These are phyloP conservation scores for Leucoptera coffeella DNA, from an alignment of 2,888 invertebrate genomes.

Conservation along the genomic window DNA sequence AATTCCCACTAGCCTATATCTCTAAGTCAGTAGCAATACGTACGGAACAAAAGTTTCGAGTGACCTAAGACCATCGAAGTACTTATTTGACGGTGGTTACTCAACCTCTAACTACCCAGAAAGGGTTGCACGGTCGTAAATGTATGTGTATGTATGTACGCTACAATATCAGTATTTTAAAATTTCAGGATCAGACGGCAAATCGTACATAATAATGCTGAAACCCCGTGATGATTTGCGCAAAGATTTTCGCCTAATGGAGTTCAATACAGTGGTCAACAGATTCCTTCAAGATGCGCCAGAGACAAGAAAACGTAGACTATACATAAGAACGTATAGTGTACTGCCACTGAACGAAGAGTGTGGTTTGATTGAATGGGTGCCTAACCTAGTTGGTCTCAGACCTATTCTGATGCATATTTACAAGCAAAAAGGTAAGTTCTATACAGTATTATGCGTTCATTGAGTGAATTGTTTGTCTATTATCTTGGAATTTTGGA, in stretches of 20 bases:
- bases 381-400: conserved; percentile 76
- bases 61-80: too few relatives aligned
- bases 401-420: conserved; percentile 62
- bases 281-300: conserved; percentile 80
- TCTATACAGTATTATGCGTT: too few relatives aligned
- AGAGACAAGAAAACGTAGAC: conserved; percentile 72
- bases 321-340: conserved; percentile 83
- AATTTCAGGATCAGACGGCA: conserved; percentile 79
- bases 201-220: conserved; percentile 79
- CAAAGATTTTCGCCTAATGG: conserved; percentile 95
- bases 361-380: conserved; percentile 95
- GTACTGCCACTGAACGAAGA: conserved; percentile 93
- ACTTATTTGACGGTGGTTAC: too few relatives aligned
- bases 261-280: conserved; percentile 93
- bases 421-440: conserved; percentile 63
- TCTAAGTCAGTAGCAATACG: too few relatives aligned
- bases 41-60: too few relatives aligned
- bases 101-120: too few relatives aligned
- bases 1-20: too few relatives aligned
- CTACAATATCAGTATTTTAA: too few relatives aligned
- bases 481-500: too few relatives aligned
- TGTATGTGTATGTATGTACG: too few relatives aligned
- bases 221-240: conserved; percentile 95
- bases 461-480: too few relatives aligned
- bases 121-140: too few relatives aligned